Base-by-base conservation (phyloP, 2,888 invertebrate species). In the Xiphydria camelus region DNA sequence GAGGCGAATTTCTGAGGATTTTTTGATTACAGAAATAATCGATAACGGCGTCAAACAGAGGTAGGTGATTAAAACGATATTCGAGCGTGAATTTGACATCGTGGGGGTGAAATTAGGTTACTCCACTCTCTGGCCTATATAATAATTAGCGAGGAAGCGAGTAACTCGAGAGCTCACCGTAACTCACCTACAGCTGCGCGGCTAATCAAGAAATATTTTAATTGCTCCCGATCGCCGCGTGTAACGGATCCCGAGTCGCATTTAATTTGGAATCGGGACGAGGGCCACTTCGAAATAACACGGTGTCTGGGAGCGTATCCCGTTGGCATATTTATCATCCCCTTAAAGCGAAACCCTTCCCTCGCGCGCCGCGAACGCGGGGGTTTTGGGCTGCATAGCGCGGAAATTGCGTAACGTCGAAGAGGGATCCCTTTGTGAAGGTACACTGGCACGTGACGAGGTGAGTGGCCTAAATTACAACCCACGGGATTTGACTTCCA, bases 281-380 rank as follows among this genome's bases (percentile, higher is more conserved):
- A 29, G 29, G 15, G 29, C 29, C 10, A 6, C 29, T 29, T 7
- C 29, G 29, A 15, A 29, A 12, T 29, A 29, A 29, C 15, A 29
- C 15, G 29, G 29, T 12, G 4, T 14, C 29, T 12, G 6, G 29
- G 26, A 15, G 29, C 29, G 12, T 12, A 29, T 29, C 14, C n/a
- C n/a, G n/a, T 14, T n/a, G 12, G 29, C n/a, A n/a, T 29, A 29
- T 29, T 29, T 31, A 21, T 31, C 39, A 41, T 41, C 35, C 41
- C 41, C 41, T 41, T 22, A 41, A 35, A 35, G 34, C 41, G 25
- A 41, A 25, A 41, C 33, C 40, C 40, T 41, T 41, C 12, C 19
- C 19, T 34, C 19, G 15, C 15, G 12, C 29, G 15, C 15, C 19
- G 15, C 15, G 12, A 12, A 29, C 15, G 15, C 15, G 29, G 29